Evolutionary conservation across 1,140 invertebrate genomes (phyloP), one percentile per base, ranked within the genome.

Genomic region (Ephestia elutella): DNA sequence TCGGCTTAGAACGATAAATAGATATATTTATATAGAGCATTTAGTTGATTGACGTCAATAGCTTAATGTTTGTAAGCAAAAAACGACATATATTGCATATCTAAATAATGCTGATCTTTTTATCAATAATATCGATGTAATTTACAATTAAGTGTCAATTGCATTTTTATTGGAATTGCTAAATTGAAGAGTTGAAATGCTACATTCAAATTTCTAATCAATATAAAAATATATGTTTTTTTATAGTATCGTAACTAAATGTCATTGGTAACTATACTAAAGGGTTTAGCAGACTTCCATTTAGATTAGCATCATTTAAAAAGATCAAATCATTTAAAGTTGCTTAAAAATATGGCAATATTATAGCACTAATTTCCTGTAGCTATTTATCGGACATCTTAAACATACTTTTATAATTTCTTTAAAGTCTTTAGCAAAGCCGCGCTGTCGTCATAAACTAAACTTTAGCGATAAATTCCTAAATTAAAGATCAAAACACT

Each of bases 91-190:
- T 35, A 53, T 51, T 21, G 18, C 19, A 25, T 53, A 25, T 50
- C 28, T 19, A 15, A 35, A 58, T 58, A 58, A 18, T 58, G 56
- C 56, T 58, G 56, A 51, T 58, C 30, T 51, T 17, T 58, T 58
- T 21, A 51, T 35, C 49, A n/a, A n/a, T 28, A 56, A 57, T 57
- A 7, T 25, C 19, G 38, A 11, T 44, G 13, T 44, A 15, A 15
- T 44, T 44, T 44, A 44, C 38, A 15, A 44, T 44, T 15, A 2
- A 44, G 4, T 15, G 15, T 5, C 15, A 9, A 25, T n/a, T 53
- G 15, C 25, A 20, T 53, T 25, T 3, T 25, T 25, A 25, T 25
- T 25, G 21, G n/a, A n/a, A n/a, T n/a, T n/a, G n/a, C n/a, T n/a
- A n/a, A n/a, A n/a, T n/a, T n/a, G n/a, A n/a, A n/a, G n/a, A n/a